These are phyloP conservation scores for Latheticus oryzae DNA, from an alignment of 2,888 invertebrate genomes.

Conservation along the genomic window DNA sequence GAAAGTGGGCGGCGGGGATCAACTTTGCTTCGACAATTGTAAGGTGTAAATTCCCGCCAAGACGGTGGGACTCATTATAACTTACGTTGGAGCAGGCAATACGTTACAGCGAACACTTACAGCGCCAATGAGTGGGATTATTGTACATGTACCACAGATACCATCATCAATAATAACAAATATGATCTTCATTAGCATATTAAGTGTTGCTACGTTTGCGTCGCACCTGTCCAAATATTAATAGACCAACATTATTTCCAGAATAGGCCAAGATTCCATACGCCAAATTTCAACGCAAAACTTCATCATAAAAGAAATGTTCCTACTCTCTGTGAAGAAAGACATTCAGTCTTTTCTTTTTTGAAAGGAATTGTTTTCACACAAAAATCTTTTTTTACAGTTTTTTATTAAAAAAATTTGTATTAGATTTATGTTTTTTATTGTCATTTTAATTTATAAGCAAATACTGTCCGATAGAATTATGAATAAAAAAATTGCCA, in stretches of 20 bases:
- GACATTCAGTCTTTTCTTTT: too few species aligned
- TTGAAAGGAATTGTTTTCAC: too few species aligned
- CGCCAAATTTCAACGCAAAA: too few species aligned
- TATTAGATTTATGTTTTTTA: too few species aligned
- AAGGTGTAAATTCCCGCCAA: constrained; percentile 62
- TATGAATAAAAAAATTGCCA: too few species aligned
- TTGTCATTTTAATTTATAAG: too few species aligned
- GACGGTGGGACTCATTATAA: constrained; percentile 56
- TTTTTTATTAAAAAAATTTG: too few species aligned
- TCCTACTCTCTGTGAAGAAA: too few species aligned
- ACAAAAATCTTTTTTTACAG: too few species aligned
- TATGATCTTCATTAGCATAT: constrained; percentile 56
- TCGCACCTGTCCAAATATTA: constrained; percentile 53
- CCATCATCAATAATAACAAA: constrained; percentile 64
- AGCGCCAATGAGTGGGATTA: constrained; percentile 60
- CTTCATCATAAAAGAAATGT: too few species aligned
- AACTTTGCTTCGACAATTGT: constrained; percentile 59
- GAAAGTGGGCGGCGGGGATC: constrained; percentile 61
- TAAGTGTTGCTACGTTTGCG: constrained; percentile 46
- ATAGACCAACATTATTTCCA: constrained; percentile 45
- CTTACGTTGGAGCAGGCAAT: constrained; percentile 56
- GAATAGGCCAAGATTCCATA: too few species aligned
- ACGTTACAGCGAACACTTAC: constrained; percentile 54
- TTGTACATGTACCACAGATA: constrained; percentile 61
- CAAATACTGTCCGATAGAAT: too few species aligned